A percentile compares a stretch with the other conserved stretches of the same genome.
phyloP scores from a whole-genome alignment of 2,888 invertebrate species.

The Anthophora plumipes region DNA sequence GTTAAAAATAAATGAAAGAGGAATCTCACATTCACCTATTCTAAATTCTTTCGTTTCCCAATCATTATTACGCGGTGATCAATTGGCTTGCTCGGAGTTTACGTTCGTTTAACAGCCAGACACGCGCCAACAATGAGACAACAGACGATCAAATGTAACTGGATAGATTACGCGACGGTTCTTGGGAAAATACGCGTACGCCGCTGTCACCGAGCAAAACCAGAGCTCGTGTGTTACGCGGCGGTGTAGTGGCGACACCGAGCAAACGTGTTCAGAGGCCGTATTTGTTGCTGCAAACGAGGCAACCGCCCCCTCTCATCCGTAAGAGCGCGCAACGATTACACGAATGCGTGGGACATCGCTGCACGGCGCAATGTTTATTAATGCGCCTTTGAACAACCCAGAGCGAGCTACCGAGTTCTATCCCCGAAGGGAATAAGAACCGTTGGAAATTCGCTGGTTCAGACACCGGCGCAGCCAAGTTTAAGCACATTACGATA shows the following conservation, averaged over 20 bases:
- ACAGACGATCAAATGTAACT: conserved; percentile 14
- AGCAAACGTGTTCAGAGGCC: not conserved
- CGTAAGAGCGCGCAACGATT: conserved; percentile 10
- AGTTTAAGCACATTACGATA: conserved; percentile 8
- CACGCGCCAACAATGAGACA: not conserved
- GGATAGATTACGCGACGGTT: conserved; percentile 5
- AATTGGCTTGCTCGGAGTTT: not conserved
- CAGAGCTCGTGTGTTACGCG: conserved; percentile 5
- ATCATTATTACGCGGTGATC: too few species aligned
- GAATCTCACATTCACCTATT: too few species aligned
- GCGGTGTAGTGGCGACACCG: not conserved
- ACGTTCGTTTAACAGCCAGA: not conserved
- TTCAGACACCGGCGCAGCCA: not conserved
- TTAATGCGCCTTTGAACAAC: conserved; percentile 21
- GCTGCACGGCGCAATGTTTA: conserved; percentile 3
- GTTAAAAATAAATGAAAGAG: too few species aligned
- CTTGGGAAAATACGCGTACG: conserved; percentile 25
- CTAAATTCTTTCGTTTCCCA: too few species aligned
- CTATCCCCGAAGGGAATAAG: conserved; percentile 3
- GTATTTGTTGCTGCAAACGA: conserved; percentile 25
- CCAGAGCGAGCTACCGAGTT: not conserved
- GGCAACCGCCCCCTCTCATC: not conserved
- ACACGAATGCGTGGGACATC: conserved; percentile 1
- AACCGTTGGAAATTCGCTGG: conserved; percentile 4
- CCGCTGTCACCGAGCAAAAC: conserved; percentile 23